Conservation (phyloP, 2,797 vertebrate genomes). For the Mus spretus region DNA sequence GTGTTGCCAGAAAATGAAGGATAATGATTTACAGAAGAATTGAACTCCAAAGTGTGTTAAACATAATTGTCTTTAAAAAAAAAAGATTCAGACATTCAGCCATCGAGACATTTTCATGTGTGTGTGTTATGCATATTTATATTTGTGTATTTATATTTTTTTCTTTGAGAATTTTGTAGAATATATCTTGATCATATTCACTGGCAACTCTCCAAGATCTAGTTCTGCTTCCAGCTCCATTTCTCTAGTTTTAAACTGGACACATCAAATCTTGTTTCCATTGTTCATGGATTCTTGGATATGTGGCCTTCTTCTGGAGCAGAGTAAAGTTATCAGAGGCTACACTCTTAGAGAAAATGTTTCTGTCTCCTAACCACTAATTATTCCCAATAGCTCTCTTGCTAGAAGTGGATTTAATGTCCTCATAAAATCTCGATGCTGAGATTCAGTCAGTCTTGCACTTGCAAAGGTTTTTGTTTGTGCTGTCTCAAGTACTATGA, state of each 20-base stretch:
- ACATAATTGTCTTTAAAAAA: background rate
- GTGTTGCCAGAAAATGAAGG: background rate
- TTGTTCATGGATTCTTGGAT: background rate
- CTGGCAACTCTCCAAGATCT: background rate
- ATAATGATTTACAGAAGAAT: background rate
- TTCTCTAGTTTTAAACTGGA: background rate
- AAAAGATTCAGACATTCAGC: background rate
- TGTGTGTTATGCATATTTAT: background rate
- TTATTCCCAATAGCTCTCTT: background rate
- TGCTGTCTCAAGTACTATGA: background rate
- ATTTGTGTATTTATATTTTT: background rate
- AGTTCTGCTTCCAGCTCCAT: too few species aligned
- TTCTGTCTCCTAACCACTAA: background rate
- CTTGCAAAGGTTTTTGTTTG: background rate
- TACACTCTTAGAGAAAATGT: background rate
- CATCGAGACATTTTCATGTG: background rate
- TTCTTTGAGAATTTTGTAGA: background rate
- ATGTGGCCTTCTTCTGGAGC: background rate
- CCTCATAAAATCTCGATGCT: background rate
- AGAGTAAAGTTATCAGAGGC: background rate
- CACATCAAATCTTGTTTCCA: background rate
- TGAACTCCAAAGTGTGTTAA: background rate
- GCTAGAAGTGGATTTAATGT: background rate
- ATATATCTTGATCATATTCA: background rate
- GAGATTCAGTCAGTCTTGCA: background rate